Percentiles rank a stretch among this genome's conserved stretches.
Evolutionary conservation across 2,888 invertebrate genomes (phyloP).

Genomic region (Camptogramma bilineatum): DNA sequence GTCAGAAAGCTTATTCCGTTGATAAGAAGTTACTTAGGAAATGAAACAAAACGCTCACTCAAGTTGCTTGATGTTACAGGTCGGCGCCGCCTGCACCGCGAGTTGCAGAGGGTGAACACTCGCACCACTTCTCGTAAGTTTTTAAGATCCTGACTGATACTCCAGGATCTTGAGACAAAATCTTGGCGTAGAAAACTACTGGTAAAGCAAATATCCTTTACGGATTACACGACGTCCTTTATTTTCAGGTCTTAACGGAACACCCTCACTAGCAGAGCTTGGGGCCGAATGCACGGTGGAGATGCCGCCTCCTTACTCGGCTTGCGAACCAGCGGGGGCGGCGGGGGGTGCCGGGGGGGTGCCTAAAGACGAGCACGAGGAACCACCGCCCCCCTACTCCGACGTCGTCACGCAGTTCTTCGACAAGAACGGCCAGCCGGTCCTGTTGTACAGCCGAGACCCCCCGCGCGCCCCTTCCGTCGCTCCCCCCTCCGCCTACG

Average conservation of each 20-base stretch:
- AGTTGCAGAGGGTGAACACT: slow-evolving; percentile 43
- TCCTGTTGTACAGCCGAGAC: slow-evolving; percentile 50
- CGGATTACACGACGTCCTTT: neutral
- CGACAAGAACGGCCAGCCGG: slow-evolving; percentile 56
- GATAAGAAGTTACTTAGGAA: too few relatives aligned
- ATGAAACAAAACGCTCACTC: too few relatives aligned
- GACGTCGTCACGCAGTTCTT: slow-evolving; percentile 57
- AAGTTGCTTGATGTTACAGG: slow-evolving; percentile 15
- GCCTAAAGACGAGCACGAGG: slow-evolving; percentile 47
- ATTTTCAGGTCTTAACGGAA: neutral
- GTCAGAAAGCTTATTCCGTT: too few relatives aligned
- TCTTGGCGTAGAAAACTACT: too few relatives aligned
- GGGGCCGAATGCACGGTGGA: slow-evolving; percentile 43
- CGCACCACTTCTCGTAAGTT: slow-evolving; percentile 66
- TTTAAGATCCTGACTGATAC: neutral
- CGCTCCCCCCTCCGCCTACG: neutral
- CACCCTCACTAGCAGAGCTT: slow-evolving; percentile 5
- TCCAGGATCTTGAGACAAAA: too few relatives aligned
- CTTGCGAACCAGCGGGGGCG: slow-evolving; percentile 44
- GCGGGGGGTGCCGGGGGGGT: slow-evolving; percentile 11
- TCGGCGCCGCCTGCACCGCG: slow-evolving; percentile 22
- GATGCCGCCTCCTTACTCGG: slow-evolving; percentile 69
- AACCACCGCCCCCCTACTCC: slow-evolving; percentile 73
- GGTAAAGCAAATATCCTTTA: too few relatives aligned
- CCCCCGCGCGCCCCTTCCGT: neutral